Conservation (phyloP, 2,113 vertebrate genomes). For the Tupaia chinensis region DNA sequence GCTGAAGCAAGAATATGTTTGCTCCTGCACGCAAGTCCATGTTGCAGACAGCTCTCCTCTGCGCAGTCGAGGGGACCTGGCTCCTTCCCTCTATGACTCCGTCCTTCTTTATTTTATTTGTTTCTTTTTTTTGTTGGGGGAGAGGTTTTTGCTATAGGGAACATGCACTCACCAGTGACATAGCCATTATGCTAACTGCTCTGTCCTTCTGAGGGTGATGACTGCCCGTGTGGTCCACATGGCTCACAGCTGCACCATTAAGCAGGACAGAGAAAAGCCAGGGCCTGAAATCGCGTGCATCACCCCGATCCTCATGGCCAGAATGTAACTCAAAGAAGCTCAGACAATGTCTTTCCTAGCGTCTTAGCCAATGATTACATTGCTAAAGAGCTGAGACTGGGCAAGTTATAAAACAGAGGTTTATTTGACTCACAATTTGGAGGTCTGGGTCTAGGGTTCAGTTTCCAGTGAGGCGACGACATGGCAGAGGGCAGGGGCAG, state of each 20-base stretch:
- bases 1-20: background rate
- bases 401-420: too few species aligned
- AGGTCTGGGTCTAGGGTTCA: too few species aligned
- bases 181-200: background rate
- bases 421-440: too few species aligned
- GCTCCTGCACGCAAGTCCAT: background rate
- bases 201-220: too few species aligned
- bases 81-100: background rate
- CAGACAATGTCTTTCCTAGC: background rate
- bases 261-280: background rate
- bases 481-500: too few species aligned
- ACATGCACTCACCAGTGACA: too few species aligned
- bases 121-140: too few species aligned
- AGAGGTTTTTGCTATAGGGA: too few species aligned
- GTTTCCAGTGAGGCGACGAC: too few species aligned
- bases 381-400: too few species aligned
- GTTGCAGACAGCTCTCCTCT: background rate
- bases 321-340: background rate
- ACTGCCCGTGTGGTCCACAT: rapidly evolving
- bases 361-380: too few species aligned
- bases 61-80: rapidly evolving
- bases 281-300: background rate
- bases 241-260: rapidly evolving
- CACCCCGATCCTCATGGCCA: background rate
- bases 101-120: too few species aligned